Conservation (phyloP, 1,140 invertebrate genomes). For the Drosophila parabipectinata region DNA sequence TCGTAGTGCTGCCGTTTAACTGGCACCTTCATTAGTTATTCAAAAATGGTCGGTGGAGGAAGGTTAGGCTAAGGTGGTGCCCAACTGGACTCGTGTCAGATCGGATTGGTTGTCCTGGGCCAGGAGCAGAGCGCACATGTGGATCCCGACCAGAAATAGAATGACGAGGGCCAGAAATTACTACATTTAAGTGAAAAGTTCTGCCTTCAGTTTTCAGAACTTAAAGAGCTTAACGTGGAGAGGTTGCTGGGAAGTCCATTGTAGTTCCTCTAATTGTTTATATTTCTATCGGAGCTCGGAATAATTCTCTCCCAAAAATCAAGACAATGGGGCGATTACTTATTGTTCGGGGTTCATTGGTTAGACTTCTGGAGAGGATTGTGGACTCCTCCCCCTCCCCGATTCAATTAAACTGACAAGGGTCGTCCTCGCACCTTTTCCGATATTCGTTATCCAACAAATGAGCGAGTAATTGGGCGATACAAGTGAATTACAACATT, state of each 20-base stretch:
- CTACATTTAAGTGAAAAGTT: neutral
- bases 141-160: constrained; percentile 13
- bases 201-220: neutral
- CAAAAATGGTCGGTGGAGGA: constrained; percentile 62
- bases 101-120: constrained; percentile 51
- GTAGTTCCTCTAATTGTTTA: neutral
- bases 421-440: constrained; percentile 40
- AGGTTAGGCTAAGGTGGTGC: constrained; percentile 16
- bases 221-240: constrained; percentile 12
- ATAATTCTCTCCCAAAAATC: neutral
- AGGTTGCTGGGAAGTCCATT: neutral
- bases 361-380: neutral
- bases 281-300: neutral
- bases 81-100: constrained; percentile 72
- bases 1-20: constrained; percentile 53
- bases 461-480: constrained; percentile 56
- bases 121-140: constrained; percentile 53
- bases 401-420: constrained; percentile 60
- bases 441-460: constrained; percentile 35
- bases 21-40: constrained; percentile 81
- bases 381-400: constrained; percentile 14
- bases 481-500: constrained; percentile 56
- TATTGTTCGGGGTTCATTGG: neutral
- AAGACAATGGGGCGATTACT: constrained; percentile 33
- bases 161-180: neutral